phyloP scores from a whole-genome alignment of 2,888 invertebrate species.

The Hemaris fuciformis region DNA sequence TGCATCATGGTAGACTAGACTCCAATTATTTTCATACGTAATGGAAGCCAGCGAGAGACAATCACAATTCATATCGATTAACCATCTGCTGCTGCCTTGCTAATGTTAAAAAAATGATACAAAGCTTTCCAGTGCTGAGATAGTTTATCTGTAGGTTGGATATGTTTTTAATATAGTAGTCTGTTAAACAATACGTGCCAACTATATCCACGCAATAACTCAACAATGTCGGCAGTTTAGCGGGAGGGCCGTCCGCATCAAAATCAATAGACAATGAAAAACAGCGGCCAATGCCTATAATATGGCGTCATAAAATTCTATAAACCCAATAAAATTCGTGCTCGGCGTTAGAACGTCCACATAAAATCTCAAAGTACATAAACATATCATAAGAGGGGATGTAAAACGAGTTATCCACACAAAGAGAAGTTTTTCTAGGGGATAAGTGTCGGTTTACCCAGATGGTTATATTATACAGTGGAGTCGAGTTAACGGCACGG shows the following conservation, averaged over 20 bases:
- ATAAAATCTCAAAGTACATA: conserved; percentile 81
- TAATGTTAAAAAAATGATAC: no score
- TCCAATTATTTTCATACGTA: no score
- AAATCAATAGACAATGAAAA: conserved; percentile 79
- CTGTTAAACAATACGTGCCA: not conserved
- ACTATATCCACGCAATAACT: not conserved
- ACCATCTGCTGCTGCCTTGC: no score
- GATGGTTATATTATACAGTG: conserved; percentile 81
- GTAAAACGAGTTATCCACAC: conserved; percentile 74
- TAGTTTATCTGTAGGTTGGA: not conserved
- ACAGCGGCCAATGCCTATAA: conserved; percentile 73
- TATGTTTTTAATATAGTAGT: not conserved
- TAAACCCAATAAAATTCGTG: conserved; percentile 81
- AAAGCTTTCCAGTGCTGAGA: not conserved
- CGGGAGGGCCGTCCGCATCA: conserved; percentile 45
- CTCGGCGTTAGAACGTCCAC: conserved; percentile 78
- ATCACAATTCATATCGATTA: no score
- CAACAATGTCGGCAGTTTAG: conserved; percentile 42
- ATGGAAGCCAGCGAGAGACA: no score
- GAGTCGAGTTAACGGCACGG: conserved; percentile 68
- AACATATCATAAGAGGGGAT: conserved; percentile 81
- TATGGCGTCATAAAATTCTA: conserved; percentile 79
- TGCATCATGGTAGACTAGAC: no score
- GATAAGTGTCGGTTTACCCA: conserved; percentile 72
- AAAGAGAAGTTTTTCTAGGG: conserved; percentile 74